Evolutionary conservation across 2,113 vertebrate genomes (phyloP), one percentile per base, ranked within the genome.

Genomic region (Paraplagusia blochii): DNA sequence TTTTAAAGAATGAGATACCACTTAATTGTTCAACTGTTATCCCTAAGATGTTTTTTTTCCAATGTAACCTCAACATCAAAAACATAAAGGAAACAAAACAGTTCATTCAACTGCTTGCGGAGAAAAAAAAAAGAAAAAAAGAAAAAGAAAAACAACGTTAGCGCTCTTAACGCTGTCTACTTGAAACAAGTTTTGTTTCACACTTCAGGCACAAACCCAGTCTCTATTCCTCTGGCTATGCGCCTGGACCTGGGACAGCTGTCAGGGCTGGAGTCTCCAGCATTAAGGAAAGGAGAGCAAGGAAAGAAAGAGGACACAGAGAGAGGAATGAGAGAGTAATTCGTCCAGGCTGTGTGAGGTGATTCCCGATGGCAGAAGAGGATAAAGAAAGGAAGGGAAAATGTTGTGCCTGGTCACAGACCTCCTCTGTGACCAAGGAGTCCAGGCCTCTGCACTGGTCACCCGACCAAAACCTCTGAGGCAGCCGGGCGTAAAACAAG

Each of bases 381-480:
- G 78, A 85, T 74, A 78, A 75, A 62, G 64, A 55, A 58, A 63
- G 59, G 66, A 62, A 70, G 76, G 67, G 65, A 62, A 13, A 65
- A 72, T 72, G 84, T 79, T 81, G 79, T 85, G 85, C 87, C 86
- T 85, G 84, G 82, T 86, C 84, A 88, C 78, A 80, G 84, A 81
- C 85, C 85, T 80, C 81, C 71, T 52, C 83, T 67, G 81, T 82
- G 81, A 89, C 86, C 85, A 72, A 57, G 59, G 58, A 76, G 84
- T 88, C 89, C 83, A 88, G 57, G 70, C 74, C 76, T 65, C 79
- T 72, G 35, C 75, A 57, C 76, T 64, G 70, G 65, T 65, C 69
- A 60, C 56, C 75, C 66, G 82, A 72, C 74, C 74, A 51, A 61
- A 79, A 82, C 67, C 67, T 77, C 69, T 15, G 53, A 79, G 55